These are phyloP conservation scores for Botrylloides violaceus DNA, from an alignment of 23 tunicate species.

Conservation along the genomic window DNA sequence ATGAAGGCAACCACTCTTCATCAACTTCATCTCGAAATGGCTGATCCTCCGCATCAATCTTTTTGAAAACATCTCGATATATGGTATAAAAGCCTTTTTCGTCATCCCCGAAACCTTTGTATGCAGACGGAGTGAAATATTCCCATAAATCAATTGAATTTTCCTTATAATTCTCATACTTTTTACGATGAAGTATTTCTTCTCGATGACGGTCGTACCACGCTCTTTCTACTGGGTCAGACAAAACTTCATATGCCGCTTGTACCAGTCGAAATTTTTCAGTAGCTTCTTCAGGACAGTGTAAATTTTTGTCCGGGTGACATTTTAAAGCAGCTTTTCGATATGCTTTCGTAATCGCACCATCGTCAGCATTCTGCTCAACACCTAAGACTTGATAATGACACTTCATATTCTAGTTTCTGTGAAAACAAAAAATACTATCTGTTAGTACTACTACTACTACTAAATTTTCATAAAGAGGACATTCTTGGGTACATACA, in stretches of 20 bases:
- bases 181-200: constrained; percentile 65
- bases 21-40: constrained; percentile 44
- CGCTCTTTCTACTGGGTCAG: constrained; percentile 89
- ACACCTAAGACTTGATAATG: constrained; percentile 73
- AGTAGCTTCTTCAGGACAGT: constrained; percentile 65
- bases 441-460: no score
- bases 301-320: constrained; percentile 90
- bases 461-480: no score
- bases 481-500: no score
- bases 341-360: constrained; percentile 68
- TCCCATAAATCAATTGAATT: constrained; percentile 46
- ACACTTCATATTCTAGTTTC: constrained; percentile 50
- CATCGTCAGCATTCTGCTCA: constrained; percentile 45
- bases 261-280: constrained; percentile 81
- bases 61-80: constrained; percentile 71
- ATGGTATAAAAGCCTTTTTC: constrained; percentile 70
- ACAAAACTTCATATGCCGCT: constrained; percentile 94
- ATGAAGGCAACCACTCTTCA: constrained; percentile 51
- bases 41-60: constrained; percentile 53
- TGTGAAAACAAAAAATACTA: no score
- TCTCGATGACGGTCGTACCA: constrained; percentile 85
- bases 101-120: constrained; percentile 66
- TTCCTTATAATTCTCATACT: constrained; percentile 59
- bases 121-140: constrained; percentile 68
- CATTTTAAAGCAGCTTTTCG: constrained; percentile 71